A percentile compares a stretch with the other conserved stretches of the same genome.
phyloP scores from a whole-genome alignment of 2,888 invertebrate species.

The Rotaria magnacalcarata region DNA sequence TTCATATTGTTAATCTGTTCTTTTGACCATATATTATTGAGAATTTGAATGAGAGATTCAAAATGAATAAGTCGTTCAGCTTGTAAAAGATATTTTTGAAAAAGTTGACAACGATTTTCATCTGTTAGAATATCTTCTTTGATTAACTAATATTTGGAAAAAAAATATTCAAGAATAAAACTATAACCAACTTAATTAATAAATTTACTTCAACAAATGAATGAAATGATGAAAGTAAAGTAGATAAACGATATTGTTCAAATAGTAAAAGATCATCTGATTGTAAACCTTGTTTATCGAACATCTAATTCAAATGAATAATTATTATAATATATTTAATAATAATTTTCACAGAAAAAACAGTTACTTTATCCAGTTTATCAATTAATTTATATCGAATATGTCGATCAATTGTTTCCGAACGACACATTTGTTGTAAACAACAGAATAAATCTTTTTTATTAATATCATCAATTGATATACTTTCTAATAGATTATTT shows the following conservation, averaged over 20 bases:
- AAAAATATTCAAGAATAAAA: not conserved
- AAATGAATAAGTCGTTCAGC: not conserved
- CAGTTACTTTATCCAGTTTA: not conserved
- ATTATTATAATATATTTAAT: not conserved
- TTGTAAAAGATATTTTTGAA: conserved; percentile 15
- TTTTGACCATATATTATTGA: not conserved
- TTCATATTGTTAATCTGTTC: not conserved
- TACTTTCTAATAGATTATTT: not conserved
- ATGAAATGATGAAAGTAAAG: conserved; percentile 25
- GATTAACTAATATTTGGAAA: not conserved
- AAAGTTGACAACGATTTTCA: not conserved
- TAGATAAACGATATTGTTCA: conserved; percentile 24
- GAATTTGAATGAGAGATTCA: not conserved
- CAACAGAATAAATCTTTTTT: conserved; percentile 27
- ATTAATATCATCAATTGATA: not conserved
- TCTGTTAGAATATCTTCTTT: conserved; percentile 27
- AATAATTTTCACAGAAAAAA: not conserved
- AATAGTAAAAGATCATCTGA: conserved; percentile 20
- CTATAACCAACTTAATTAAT: too few relatives aligned
- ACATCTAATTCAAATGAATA: not conserved
- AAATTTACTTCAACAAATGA: conserved; percentile 18
- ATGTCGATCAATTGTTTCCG: not conserved
- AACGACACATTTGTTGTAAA: conserved; percentile 10
- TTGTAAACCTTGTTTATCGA: not conserved
- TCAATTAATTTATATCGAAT: conserved; percentile 28